Evolutionary conservation across 2,888 invertebrate species (phyloP), one percentile per base, ranked within the genome.

Genomic region (Hypsopygia costalis): DNA sequence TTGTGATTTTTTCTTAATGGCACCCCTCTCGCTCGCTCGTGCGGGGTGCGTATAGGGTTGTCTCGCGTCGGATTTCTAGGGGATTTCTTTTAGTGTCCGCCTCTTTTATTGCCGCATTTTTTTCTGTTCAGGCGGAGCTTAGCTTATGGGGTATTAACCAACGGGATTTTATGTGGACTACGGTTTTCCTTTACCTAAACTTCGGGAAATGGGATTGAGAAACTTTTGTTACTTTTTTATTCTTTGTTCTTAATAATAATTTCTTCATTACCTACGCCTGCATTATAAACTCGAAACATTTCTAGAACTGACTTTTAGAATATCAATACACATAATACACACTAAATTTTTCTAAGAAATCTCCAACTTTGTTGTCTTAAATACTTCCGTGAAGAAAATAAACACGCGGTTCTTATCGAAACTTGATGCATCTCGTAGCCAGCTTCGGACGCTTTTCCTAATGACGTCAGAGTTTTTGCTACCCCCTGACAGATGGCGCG

Each of bases 1-100:
- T 87, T 86, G 75, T 76, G 77, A 82, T 87, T 88, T 88, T 88
- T 86, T 82, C 83, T 85, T 81, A 73, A 62, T 70, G 62, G 61
- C 65, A 36, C 51, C 62, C 46, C 66, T 82, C 87, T 78, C 86
- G 74, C 81, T 86, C 74, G 76, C 75, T 61, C 83, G 62, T 47
- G 43, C 1, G 30, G 36, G 21, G 7, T 33, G 40, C 21, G 53
- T 55, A 60, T 81, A 57, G 54, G 44, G 60, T 50, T 54, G 63
- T 85, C 65, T 69, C 85, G 58, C 46, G 58, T 57, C 22, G 57
- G 58, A 56, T 75, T 85, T 83, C 81, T 76, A 67, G 54, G 59
- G 68, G 69, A 77, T 75, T 85, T 81, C 79, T 83, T 83, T 83
- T 75, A 71, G 70, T 59, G 65, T 10, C 78, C 87, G 86, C 88